Evolutionary conservation across 2,888 invertebrate species (phyloP).

Genomic region (Spialia ferax): DNA sequence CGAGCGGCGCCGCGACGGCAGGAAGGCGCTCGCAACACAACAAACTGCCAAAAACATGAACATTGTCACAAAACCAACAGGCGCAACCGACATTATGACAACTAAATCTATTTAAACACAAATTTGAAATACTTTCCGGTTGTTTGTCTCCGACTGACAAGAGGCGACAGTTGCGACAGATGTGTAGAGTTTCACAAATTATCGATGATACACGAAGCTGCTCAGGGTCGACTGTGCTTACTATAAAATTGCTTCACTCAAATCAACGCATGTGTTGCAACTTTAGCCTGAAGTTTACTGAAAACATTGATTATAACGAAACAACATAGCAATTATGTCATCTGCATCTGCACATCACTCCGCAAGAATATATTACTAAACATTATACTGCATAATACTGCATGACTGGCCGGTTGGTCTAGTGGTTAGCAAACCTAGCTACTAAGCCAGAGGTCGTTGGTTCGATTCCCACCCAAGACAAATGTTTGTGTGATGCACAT

Average conservation of each 20-base stretch:
- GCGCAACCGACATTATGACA: constrained; percentile 14
- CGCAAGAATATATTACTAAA: too few relatives aligned
- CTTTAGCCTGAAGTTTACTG: not conserved
- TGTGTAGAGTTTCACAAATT: constrained; percentile 24
- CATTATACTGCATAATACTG: too few relatives aligned
- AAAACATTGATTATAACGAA: not conserved
- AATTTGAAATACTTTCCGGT: constrained; percentile 14
- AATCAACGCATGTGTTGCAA: constrained; percentile 9
- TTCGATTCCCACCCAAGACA: too few relatives aligned
- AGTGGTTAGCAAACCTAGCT: too few relatives aligned
- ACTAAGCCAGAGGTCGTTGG: too few relatives aligned
- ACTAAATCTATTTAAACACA: constrained; percentile 10
- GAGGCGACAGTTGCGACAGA: constrained; percentile 8
- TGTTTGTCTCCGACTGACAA: constrained; percentile 3
- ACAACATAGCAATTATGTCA: not conserved
- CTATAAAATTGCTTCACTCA: constrained; percentile 16
- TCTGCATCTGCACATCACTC: not conserved
- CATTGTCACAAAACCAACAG: constrained; percentile 26
- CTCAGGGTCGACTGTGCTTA: constrained; percentile 14
- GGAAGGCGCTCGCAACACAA: not conserved
- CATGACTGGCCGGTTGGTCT: too few relatives aligned
- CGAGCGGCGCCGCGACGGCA: not conserved
- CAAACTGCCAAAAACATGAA: not conserved
- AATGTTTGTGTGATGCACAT: too few relatives aligned
- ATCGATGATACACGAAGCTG: constrained; percentile 20